Base-by-base conservation (phyloP, 2,113 vertebrate species). In the Gobio gobio region DNA sequence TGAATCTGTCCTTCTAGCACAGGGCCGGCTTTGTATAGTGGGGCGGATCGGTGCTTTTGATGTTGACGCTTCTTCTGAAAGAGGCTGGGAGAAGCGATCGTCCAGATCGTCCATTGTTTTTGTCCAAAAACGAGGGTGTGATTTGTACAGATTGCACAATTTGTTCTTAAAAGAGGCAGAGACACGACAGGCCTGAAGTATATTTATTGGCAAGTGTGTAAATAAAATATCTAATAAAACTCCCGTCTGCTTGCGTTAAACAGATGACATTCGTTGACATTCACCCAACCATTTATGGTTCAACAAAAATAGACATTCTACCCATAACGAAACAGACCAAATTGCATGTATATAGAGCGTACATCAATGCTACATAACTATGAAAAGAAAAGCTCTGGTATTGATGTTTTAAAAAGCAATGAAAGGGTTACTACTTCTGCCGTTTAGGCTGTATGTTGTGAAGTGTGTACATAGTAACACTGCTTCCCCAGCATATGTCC, bases 61-160 rank as follows among this genome's bases (percentile, higher is more conserved):
- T 89, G 91, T 90, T 85, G 82, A 88, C 33, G 43, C 78, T 88
- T 92, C 78, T 88, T 92, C 85, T 85, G 88, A 90, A 88, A 86
- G 87, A 90, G 85, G 86, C 73, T 61, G 84, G 74, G 61, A 70
- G 70, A 51, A 13, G 54, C 22, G 40, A 74, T 83, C 33, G 83
- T 79, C 59, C 20, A 51, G 49, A 47, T 64, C n/a, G 2, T 45
- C 47, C 64, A 79, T 79, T n/a, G 81, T 68, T 79, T 83, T 24
- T 43, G 63, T 47, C 49, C 51, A 78, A 70, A 45, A 87, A 73
- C 29, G 2, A 51, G 82, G 68, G n/a, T 66, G 58, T 74, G 45
- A 80, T 66, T 79, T 83, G 86, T 79, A 87, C 51, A 61, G 47
- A 43, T 29, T 72, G 45, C 51, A 70, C 49, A 72, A 47, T 83